Percentiles rank a stretch among this genome's conserved stretches.
These are phyloP conservation scores for Digitonthophagus gazella DNA, from an alignment of 2,888 invertebrate genomes.

Conservation along the genomic window DNA sequence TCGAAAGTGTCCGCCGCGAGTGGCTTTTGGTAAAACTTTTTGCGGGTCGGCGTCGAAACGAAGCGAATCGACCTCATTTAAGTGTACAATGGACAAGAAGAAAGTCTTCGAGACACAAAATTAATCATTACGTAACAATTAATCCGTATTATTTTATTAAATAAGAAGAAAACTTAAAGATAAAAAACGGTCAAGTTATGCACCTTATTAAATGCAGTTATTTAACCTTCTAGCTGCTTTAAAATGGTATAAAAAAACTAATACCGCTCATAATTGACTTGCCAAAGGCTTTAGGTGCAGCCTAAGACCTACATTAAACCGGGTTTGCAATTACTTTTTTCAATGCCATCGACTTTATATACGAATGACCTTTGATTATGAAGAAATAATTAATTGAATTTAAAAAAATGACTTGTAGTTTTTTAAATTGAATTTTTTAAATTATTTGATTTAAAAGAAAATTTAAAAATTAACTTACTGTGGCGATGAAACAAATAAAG, in stretches of 20 bases:
- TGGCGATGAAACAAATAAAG: background rate
- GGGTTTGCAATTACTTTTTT: constrained; percentile 9
- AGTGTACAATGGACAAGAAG: background rate
- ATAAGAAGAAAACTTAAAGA: no score
- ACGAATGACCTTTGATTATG: constrained; percentile 6
- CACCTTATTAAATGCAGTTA: background rate
- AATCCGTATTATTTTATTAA: no score
- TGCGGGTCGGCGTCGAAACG: no score
- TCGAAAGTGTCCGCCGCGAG: background rate
- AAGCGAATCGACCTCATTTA: background rate
- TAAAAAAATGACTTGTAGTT: background rate
- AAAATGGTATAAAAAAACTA: background rate
- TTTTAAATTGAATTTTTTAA: background rate
- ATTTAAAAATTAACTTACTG: background rate
- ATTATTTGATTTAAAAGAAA: background rate
- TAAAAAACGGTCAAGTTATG: background rate
- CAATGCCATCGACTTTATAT: constrained; percentile 5
- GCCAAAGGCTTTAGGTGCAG: background rate
- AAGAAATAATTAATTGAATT: no score
- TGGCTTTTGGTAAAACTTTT: background rate
- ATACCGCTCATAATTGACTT: background rate
- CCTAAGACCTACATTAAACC: constrained; percentile 2
- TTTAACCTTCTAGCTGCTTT: background rate
- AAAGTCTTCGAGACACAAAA: no score
- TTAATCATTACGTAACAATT: no score